Percentiles rank a stretch among this genome's conserved stretches.
These are phyloP conservation scores for Symphodus melops DNA, from an alignment of 2,113 vertebrate genomes.

Conservation along the genomic window DNA sequence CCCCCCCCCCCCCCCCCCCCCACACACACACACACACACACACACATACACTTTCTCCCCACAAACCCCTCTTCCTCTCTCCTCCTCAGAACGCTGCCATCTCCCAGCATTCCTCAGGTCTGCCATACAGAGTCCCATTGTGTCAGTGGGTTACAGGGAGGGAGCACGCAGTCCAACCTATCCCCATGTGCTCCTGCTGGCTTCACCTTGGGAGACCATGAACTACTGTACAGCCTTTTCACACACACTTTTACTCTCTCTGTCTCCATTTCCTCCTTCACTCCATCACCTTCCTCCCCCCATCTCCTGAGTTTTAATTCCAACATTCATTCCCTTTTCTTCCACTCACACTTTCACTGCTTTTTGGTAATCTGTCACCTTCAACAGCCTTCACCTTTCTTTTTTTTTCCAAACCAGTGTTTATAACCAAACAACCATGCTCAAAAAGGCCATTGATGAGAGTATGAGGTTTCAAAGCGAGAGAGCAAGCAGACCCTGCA, in stretches of 20 bases:
- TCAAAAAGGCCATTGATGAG: slow-evolving; percentile 75
- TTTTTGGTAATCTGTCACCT: slow-evolving; percentile 65
- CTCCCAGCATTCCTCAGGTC: slow-evolving; percentile 78
- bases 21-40: too few relatives aligned
- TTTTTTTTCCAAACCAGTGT: slow-evolving; percentile 33
- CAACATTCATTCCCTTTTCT: slow-evolving; percentile 40
- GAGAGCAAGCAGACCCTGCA: not conserved
- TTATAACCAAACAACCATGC: slow-evolving; percentile 52
- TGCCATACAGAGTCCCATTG: slow-evolving; percentile 82
- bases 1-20: slow-evolving; percentile 11
- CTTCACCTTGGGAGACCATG: slow-evolving; percentile 79
- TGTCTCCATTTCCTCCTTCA: slow-evolving; percentile 32
- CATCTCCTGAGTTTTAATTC: slow-evolving; percentile 18
- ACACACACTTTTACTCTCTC: slow-evolving; percentile 30
- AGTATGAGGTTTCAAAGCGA: slow-evolving; percentile 40
- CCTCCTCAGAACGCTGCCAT: slow-evolving; percentile 63
- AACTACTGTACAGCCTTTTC: slow-evolving; percentile 47
- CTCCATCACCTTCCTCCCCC: slow-evolving; percentile 46
- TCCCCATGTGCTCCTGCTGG: slow-evolving; percentile 55
- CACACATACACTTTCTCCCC: slow-evolving; percentile 16
- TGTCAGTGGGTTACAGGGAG: slow-evolving; percentile 65
- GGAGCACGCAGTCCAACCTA: slow-evolving; percentile 63
- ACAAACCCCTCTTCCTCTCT: slow-evolving; percentile 44
- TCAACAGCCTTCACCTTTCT: slow-evolving; percentile 54
- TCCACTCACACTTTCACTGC: slow-evolving; percentile 54